A percentile compares a stretch with the other conserved stretches of the same genome.
Evolutionary conservation across 35 echinoderm and acorn worm genomes (phyloP).

Genomic region (Nesometra sesokonis): DNA sequence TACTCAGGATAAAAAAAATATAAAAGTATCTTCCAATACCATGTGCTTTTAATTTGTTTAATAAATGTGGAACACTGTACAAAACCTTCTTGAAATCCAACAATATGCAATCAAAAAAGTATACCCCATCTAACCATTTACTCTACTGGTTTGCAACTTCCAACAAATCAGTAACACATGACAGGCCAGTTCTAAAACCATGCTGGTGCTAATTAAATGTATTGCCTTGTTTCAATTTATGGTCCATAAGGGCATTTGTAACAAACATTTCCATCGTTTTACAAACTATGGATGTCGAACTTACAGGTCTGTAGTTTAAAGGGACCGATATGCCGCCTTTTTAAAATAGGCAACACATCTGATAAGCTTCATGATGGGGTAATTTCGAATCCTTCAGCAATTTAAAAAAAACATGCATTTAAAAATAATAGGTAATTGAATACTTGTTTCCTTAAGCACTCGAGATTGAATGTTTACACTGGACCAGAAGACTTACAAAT

Average conservation of each 20-base stretch:
- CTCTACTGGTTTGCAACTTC: conserved; percentile 20
- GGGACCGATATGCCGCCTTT: background rate
- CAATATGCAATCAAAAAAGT: background rate
- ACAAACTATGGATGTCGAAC: background rate
- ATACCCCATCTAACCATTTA: conserved; percentile 6
- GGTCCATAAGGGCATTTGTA: background rate
- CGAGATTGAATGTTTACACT: background rate
- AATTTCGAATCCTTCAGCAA: background rate
- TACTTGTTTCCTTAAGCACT: background rate
- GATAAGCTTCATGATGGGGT: background rate
- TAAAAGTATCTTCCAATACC: conserved; percentile 24
- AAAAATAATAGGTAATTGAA: background rate
- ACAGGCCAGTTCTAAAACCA: conserved; percentile 4
- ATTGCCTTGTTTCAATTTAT: background rate
- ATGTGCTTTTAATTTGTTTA: conserved; percentile 20
- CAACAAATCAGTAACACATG: background rate
- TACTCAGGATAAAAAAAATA: background rate
- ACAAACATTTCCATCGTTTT: conserved; percentile 14
- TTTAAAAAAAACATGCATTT: background rate
- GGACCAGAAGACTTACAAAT: background rate
- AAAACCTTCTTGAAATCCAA: background rate
- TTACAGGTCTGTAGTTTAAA: background rate
- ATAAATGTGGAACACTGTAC: conserved; percentile 2
- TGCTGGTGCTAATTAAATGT: no score
- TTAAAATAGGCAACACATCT: conserved; percentile 7